phyloP scores from a whole-genome alignment of 1,140 invertebrate species.

The Hylyphantes graminicola region DNA sequence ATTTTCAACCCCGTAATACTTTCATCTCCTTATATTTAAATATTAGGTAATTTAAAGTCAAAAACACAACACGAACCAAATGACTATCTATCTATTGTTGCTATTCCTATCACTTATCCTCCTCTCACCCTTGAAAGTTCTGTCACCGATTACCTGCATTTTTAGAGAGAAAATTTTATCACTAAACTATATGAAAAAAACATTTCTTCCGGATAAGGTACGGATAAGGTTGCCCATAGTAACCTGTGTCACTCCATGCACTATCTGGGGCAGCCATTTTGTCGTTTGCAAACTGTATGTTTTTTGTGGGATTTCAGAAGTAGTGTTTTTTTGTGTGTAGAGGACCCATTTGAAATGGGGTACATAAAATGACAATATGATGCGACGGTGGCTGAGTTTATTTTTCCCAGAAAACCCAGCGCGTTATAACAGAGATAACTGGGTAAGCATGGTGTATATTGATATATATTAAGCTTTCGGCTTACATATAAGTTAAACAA shows the following conservation, averaged over 20 bases:
- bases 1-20: no score
- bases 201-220: neutral
- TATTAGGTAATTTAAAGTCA: no score
- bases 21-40: no score
- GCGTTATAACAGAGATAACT: neutral
- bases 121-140: conserved; percentile 8
- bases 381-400: conserved; percentile 33
- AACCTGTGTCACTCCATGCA: neutral
- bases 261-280: no score
- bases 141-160: conserved; percentile 40
- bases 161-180: conserved; percentile 1
- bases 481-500: no score
- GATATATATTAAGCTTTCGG: neutral
- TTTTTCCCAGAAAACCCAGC: neutral
- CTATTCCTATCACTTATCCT: neutral
- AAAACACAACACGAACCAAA: no score
- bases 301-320: neutral
- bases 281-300: neutral
- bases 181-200: neutral
- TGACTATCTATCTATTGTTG: no score
- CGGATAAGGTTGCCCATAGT: conserved; percentile 6
- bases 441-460: neutral
- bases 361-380: neutral
- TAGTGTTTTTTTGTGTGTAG: neutral
- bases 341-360: neutral